Evolutionary conservation across 64 coral and sea anemone genomes (phyloP), one percentile per base, ranked within the genome.

Genomic region (Exaiptasia diaphana): DNA sequence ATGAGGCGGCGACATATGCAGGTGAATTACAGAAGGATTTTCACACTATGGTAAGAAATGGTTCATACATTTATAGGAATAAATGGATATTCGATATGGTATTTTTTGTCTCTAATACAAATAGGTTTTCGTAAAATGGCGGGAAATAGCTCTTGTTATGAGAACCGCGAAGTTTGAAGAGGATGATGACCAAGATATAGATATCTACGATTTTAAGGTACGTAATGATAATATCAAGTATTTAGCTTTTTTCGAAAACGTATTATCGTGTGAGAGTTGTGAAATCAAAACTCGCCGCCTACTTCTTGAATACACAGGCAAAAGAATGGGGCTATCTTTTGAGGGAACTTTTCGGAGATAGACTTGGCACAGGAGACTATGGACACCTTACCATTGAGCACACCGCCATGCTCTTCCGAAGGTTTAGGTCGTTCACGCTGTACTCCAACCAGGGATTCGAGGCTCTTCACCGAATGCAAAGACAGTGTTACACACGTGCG

Each of bases 391-490:
- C 55, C 0, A 62, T 79, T n/a, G 54, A 82, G 31, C 79, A 82
- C 27, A 82, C 49, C 68, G 79, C 79, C 11, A 82, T 82, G 79
- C 41, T 82, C 20, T 64, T 69, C 38, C 28, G 79, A 63, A 3
- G 45, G n/a, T 69, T 82, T 15, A 25, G 79, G 61, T 79, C 54
- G 4, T 50, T 79, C 61, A 21, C 29, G 29, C 57, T 34, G 32
- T 79, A 79, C 39, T 79, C 79, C n/a, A 55, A 55, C 43, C 62
- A 82, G 54, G 79, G 79, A 14, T 82, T 82, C 38, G 79, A 82
- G 41, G 60, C 79, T 36, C 57, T 55, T 24, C 79, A 82, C 14
- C 45, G 57, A 41, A 59, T 67, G 20, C 79, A 82, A 58, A 52
- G 79, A 28, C 43, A 37, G 61, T 26, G 50, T 11, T 68, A 82